Evolutionary conservation across 2,113 vertebrate genomes (phyloP), one percentile per base, ranked within the genome.

Genomic region (Telmatochromis brachygnathus): DNA sequence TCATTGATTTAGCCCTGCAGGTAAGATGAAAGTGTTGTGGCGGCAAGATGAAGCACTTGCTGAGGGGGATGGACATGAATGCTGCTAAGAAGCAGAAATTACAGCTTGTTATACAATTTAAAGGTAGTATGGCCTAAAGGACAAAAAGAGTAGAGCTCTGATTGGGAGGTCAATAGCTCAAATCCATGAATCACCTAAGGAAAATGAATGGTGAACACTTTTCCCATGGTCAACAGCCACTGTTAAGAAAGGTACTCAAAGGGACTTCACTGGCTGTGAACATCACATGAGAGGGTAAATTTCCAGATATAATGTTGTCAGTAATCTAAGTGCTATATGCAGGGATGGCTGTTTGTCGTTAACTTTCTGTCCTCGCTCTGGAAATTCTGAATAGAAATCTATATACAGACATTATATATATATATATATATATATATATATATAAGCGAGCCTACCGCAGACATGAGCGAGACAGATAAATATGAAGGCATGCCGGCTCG

Each of bases 1-100:
- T 89, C 93, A 96, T 95, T 87, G 95, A 96, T 95, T 94, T 88
- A 49, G 82, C 91, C 94, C 93, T 42, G 83, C 85, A 89, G 96
- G 91, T 87, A 83, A 84, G 85, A 90, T 85, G 77, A 88, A 84
- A 87, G 89, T 39, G 86, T 86, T 70, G 62, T 14, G 73, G 75
- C 81, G 75, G 84, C 83, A 84, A 85, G 73, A 86, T 70, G 86
- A 86, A 92, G 87, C 65, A 83, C 75, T 91, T 21, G 86, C 88
- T 82, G 84, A 86, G 87, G 89, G 90, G 89, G 82, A 89, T 79
- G 88, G 82, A 91, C 90, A 87, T 73, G 83, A 84, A 87, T 90
- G 84, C 77, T n/a, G 90, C 83, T 77, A 84, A 94, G 84, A 82
- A 81, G 84, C 60, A 60, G 85, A 94, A 91, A 91, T 90, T 90